Conservation (phyloP, 2,888 invertebrate genomes). For the Maniola hyperantus region DNA sequence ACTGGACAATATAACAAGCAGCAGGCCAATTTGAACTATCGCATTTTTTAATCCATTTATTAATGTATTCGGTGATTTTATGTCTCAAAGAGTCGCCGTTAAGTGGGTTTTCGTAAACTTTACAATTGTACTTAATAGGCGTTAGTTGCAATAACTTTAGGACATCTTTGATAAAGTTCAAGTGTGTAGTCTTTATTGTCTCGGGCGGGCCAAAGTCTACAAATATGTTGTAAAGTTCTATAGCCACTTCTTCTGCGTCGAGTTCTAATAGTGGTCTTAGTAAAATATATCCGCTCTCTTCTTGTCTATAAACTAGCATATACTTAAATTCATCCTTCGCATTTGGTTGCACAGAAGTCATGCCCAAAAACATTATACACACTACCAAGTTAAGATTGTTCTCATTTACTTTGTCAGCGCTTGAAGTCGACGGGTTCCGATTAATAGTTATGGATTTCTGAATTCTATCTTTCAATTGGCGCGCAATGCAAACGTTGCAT, state of each 20-base stretch:
- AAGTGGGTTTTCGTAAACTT: not conserved
- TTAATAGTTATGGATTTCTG: too few relatives aligned
- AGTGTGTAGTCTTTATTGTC: constrained; percentile 12
- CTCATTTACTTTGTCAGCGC: not conserved
- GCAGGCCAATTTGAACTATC: constrained; percentile 2
- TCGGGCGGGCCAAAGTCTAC: constrained; percentile 33
- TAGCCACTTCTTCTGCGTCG: constrained; percentile 23
- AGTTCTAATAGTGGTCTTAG: constrained; percentile 23
- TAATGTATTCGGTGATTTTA: not conserved
- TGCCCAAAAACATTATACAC: constrained; percentile 5
- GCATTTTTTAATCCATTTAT: not conserved
- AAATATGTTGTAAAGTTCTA: constrained; percentile 35
- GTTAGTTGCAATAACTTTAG: constrained; percentile 9
- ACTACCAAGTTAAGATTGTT: not conserved
- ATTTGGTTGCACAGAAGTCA: not conserved
- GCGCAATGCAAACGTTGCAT: constrained; percentile 14
- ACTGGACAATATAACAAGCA: constrained; percentile 17
- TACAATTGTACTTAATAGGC: constrained; percentile 12
- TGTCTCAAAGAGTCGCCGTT: not conserved
- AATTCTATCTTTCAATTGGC: too few relatives aligned
- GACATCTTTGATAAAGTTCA: not conserved
- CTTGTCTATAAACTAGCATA: constrained; percentile 29
- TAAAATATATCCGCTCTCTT: constrained; percentile 14
- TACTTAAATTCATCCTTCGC: not conserved
- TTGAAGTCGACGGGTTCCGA: not conserved